These are phyloP conservation scores for Megaceryle alcyon DNA, from an alignment of 2,797 vertebrate genomes.

Conservation along the genomic window DNA sequence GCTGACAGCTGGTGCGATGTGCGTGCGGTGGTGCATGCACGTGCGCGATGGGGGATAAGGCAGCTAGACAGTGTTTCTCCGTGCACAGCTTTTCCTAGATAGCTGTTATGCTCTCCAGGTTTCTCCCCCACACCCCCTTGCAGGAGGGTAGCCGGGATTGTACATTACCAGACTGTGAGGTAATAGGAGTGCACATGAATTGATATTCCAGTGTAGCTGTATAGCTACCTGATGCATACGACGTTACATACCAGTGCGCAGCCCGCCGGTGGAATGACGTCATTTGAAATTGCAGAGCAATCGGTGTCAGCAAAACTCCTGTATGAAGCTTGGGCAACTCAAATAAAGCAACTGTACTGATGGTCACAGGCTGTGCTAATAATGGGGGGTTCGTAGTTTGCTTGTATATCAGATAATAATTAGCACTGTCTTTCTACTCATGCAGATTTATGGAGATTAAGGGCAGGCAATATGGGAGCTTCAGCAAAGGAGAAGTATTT, in stretches of 20 bases:
- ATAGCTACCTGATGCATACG: constrained; percentile 38
- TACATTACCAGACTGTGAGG: constrained; percentile 73
- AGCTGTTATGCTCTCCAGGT: background rate
- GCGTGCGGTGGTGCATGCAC: background rate
- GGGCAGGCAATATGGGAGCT: background rate
- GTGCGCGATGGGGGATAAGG: accelerated
- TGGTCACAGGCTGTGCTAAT: background rate
- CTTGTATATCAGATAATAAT: background rate
- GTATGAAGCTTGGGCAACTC: background rate
- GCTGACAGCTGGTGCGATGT: background rate
- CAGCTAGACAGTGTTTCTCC: background rate
- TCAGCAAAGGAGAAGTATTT: background rate
- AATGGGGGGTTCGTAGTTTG: background rate
- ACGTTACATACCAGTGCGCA: background rate
- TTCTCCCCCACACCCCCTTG: background rate
- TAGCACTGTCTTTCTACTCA: background rate
- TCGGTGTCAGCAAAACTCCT: background rate
- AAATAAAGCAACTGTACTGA: background rate
- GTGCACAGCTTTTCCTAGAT: background rate
- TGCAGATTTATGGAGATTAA: background rate
- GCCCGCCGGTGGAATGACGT: background rate
- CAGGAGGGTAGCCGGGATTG: background rate
- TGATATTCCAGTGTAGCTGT: constrained; percentile 54
- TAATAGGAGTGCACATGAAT: constrained; percentile 58
- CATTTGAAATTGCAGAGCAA: background rate